Conservation (phyloP, 2,113 vertebrate species). For the Beaufortia kweichowensis region DNA sequence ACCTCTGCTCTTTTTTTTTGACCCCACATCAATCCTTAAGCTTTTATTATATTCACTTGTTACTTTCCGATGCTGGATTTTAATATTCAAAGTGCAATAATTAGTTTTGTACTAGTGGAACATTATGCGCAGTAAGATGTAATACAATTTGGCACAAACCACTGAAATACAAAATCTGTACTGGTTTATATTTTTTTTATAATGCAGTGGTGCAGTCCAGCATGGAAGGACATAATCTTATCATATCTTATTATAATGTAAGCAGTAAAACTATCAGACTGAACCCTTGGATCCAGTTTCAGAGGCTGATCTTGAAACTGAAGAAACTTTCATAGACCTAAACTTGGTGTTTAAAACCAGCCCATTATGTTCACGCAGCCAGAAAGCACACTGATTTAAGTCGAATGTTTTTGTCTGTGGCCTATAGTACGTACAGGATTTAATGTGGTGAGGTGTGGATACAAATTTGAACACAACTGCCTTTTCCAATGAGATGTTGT, state of each 20-base stretch:
- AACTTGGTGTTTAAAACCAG: conserved; percentile 1
- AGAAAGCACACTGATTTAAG: conserved; percentile 18
- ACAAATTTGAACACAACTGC: conserved; percentile 9
- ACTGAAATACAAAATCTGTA: conserved; percentile 8
- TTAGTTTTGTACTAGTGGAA: conserved; percentile 30
- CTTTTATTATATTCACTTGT: conserved; percentile 44
- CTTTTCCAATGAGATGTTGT: conserved; percentile 14
- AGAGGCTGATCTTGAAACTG: not conserved
- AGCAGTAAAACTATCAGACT: not conserved
- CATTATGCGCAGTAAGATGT: not conserved
- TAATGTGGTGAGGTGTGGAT: not conserved
- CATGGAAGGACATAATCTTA: not conserved
- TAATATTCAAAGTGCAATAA: conserved; percentile 38
- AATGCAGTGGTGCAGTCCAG: not conserved
- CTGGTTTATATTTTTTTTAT: not conserved
- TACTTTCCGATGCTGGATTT: conserved; percentile 35
- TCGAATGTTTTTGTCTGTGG: not conserved
- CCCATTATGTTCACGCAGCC: not conserved
- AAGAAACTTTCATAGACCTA: not conserved
- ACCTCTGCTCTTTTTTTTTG: not conserved
- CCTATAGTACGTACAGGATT: not conserved
- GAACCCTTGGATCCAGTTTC: not conserved
- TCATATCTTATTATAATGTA: not conserved
- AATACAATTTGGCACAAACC: conserved; percentile 37
- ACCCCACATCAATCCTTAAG: conserved; percentile 6